These are phyloP conservation scores for Tadarida brasiliensis DNA, from an alignment of 2,797 vertebrate species.

Conservation along the genomic window DNA sequence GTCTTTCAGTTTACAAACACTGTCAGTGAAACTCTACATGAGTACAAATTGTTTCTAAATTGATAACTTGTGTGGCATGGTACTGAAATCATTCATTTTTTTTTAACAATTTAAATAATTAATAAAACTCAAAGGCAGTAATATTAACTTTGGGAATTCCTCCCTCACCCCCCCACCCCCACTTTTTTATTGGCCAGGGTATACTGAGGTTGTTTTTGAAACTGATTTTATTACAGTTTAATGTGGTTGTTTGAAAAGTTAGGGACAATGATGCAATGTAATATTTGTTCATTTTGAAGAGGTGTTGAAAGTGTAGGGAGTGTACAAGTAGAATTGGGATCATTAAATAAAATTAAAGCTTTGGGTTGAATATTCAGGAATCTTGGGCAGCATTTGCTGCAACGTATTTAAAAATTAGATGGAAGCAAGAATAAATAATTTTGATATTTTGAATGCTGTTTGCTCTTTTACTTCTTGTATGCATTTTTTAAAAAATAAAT, in stretches of 20 bases:
- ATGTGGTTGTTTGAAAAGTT: neutral
- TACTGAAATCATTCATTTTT: neutral
- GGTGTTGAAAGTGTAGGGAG: neutral
- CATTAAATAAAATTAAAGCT: neutral
- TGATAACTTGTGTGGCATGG: neutral
- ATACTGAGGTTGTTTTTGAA: neutral
- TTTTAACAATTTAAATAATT: neutral
- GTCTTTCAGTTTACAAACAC: conserved; percentile 68
- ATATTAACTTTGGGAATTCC: neutral
- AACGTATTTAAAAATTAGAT: neutral
- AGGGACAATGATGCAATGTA: neutral
- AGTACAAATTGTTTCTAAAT: conserved; percentile 75
- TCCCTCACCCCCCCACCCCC: fast-evolving
- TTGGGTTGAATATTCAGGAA: neutral
- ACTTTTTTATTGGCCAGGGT: fast-evolving
- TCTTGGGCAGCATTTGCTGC: neutral
- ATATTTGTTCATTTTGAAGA: neutral
- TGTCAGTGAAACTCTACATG: conserved; percentile 75
- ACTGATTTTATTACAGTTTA: neutral
- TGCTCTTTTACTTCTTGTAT: neutral
- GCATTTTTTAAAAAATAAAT: neutral
- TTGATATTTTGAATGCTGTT: neutral
- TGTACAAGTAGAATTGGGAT: neutral
- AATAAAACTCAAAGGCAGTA: neutral
- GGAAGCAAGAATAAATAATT: neutral